A percentile compares a stretch with the other conserved stretches of the same genome.
phyloP scores from a whole-genome alignment of 2,888 invertebrate species.

The Lordiphosa fenestrarum region DNA sequence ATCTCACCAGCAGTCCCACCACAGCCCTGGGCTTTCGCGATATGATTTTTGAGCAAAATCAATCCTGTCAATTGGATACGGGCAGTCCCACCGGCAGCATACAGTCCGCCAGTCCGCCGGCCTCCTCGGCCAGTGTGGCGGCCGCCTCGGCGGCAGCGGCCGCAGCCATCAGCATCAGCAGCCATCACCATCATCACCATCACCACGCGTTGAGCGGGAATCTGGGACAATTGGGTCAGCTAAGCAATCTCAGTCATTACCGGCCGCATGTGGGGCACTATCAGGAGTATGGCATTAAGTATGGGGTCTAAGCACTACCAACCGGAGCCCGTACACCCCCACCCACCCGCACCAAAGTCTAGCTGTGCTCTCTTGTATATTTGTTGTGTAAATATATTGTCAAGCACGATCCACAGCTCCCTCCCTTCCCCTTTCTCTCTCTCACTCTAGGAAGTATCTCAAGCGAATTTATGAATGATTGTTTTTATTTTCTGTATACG shows the following conservation, averaged over 20 bases:
- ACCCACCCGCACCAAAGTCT: conserved; percentile 16
- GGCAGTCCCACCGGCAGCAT: conserved; percentile 80
- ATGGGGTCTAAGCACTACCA: conserved; percentile 76
- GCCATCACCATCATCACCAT: conserved; percentile 78
- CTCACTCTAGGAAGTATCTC: conserved; percentile 6
- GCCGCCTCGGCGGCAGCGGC: conserved; percentile 71
- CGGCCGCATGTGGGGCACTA: conserved; percentile 79
- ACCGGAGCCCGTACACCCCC: not conserved
- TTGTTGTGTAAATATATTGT: conserved; percentile 59
- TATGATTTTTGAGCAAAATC: conserved; percentile 80
- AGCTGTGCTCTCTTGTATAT: conserved; percentile 69
- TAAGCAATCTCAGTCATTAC: conserved; percentile 80
- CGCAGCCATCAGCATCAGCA: conserved; percentile 66
- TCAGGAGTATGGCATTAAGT: conserved; percentile 81
- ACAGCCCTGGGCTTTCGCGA: conserved; percentile 78
- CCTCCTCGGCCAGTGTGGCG: conserved; percentile 61
- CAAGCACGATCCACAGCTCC: conserved; percentile 58
- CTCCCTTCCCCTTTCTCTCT: conserved; percentile 5
- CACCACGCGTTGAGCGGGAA: conserved; percentile 78
- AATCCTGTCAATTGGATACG: conserved; percentile 80
- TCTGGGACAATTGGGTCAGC: conserved; percentile 78
- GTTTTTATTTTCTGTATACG: conserved; percentile 20
- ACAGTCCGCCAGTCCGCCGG: conserved; percentile 80
- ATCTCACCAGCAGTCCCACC: conserved; percentile 65
- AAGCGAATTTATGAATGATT: conserved; percentile 30